These are phyloP conservation scores for Stenoptilia bipunctidactyla DNA, from an alignment of 2,888 invertebrate genomes.

Conservation along the genomic window DNA sequence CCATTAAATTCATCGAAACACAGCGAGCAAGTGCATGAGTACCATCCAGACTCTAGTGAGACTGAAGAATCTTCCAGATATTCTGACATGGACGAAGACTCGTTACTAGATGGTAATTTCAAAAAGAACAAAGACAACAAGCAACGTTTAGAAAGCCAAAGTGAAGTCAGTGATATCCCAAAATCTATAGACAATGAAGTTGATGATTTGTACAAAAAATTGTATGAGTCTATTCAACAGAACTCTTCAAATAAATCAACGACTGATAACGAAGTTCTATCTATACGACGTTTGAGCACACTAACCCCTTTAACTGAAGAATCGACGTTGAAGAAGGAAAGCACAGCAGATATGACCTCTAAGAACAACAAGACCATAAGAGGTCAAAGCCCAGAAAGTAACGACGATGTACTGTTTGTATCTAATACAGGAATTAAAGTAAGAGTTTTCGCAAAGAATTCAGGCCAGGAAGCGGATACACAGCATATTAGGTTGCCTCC, in stretches of 20 bases:
- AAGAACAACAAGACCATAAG: constrained; percentile 15
- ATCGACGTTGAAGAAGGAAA: constrained; percentile 27
- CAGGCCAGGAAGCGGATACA: constrained; percentile 10
- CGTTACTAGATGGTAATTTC: constrained; percentile 29
- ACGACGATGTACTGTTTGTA: constrained; percentile 25
- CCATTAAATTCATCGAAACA: constrained; percentile 24
- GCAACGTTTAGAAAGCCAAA: constrained; percentile 16
- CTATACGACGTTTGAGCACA: constrained; percentile 23
- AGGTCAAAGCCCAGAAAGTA: constrained; percentile 8
- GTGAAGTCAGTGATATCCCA: constrained; percentile 29
- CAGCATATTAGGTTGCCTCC: constrained; percentile 43
- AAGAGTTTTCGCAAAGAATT: constrained; percentile 26
- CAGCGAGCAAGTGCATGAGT: constrained; percentile 19
- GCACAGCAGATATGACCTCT: constrained; percentile 26
- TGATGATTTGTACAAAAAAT: constrained; percentile 41
- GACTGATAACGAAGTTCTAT: constrained; percentile 18
- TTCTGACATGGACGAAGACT: constrained; percentile 49
- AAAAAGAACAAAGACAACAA: constrained; percentile 10
- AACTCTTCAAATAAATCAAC: constrained; percentile 26
- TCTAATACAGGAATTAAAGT: constrained; percentile 32
- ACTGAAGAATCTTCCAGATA: constrained; percentile 23
- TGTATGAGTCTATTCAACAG: constrained; percentile 16
- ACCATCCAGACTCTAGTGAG: constrained; percentile 24
- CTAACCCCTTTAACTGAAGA: constrained; percentile 56
- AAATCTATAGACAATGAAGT: constrained; percentile 41